Base-by-base conservation (phyloP, 2,797 vertebrate species). In the Prionace glauca region DNA sequence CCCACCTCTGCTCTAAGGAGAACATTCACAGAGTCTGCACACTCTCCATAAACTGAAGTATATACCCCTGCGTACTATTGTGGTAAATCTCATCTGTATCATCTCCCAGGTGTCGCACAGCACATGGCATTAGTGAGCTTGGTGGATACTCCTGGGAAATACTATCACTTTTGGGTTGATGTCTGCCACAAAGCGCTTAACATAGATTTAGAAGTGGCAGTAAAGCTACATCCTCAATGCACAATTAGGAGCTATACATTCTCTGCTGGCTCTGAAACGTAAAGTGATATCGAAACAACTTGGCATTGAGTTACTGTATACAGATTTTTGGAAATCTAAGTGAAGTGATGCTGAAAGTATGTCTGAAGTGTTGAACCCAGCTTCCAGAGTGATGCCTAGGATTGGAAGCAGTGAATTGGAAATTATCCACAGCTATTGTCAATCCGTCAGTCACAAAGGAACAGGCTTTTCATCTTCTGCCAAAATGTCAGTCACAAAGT, bases 401-500 rank as follows among this genome's bases (percentile, higher is more conserved):
- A 87, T 90, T 90, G 95, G 74, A 86, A 77, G 86, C 77, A 95
- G 95, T 94, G 96, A 96, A 96, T 96, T 95, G 96, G 65, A 96
- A 96, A 96, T 45, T 96, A 95, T 93, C 95, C 65, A 0, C 88
- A 69, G 69, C 90, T 29, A 0, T 24, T 26, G 72, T 86, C 79
- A 95, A 91, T 95, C 96, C 96, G 94, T 96, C 96, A 62, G 24
- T 97, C 96, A 96, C 12, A 0, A 81, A 10, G 0, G 10, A 95
- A 95, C 93, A 95, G 95, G 95, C 65, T 18, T 84, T 94, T 96
- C 10, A 77, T 77, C 36, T 95, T 95, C 96, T 95, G 96, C 96
- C 96, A 96, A 96, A 90, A 71, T 96, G 97, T 93, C 96, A 96
- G 0, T 97, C 97, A 96, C 1, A 45, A 94, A 88, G n/a, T 32